These are phyloP conservation scores for Poeciliopsis turneri DNA, from an alignment of 2,797 vertebrate genomes.

Conservation along the genomic window DNA sequence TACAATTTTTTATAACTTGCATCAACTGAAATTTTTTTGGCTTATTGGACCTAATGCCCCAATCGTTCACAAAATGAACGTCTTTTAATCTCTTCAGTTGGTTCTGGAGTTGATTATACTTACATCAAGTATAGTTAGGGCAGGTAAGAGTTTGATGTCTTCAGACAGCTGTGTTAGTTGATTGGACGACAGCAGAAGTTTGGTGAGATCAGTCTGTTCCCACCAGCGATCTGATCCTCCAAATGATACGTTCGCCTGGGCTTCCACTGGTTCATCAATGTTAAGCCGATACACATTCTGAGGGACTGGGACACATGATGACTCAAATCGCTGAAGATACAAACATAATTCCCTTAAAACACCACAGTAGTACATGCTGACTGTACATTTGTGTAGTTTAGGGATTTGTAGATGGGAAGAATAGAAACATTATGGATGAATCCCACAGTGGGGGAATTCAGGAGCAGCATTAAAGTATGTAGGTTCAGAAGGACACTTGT, in stretches of 20 bases:
- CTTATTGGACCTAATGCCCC: background rate
- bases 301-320: constrained; percentile 80
- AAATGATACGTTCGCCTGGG: constrained; percentile 85
- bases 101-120: constrained; percentile 56
- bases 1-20: background rate
- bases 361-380: background rate
- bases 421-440: too few relatives aligned
- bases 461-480: too few relatives aligned
- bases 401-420: too few relatives aligned
- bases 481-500: too few relatives aligned
- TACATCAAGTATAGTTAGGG: constrained; percentile 89
- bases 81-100: background rate
- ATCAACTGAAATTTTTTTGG: background rate
- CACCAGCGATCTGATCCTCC: constrained; percentile 89
- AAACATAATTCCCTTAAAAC: background rate
- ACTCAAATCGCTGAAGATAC: background rate
- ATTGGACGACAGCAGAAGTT: constrained; percentile 92
- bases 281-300: constrained; percentile 92
- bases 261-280: constrained; percentile 88
- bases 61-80: background rate
- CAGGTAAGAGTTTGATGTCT: constrained; percentile 87
- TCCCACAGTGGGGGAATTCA: too few relatives aligned
- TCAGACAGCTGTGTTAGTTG: constrained; percentile 87
- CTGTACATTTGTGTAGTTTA: too few relatives aligned
- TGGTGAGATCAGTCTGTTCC: constrained; percentile 94